phyloP scores from a whole-genome alignment of 92 coral and sea anemone genomes.

The Porites lobata region DNA sequence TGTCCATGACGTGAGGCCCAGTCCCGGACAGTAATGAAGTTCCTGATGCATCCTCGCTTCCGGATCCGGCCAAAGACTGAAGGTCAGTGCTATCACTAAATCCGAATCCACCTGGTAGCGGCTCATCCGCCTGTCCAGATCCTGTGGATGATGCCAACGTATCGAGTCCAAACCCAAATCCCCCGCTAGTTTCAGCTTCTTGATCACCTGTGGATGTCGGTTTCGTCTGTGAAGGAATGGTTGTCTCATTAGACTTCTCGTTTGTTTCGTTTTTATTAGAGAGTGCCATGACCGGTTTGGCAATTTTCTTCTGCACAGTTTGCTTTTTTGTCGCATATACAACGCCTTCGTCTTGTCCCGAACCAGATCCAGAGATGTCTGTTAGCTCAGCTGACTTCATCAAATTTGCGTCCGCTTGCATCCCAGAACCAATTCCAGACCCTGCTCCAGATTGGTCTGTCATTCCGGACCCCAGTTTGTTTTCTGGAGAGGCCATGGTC shows the following conservation, averaged over 20 bases:
- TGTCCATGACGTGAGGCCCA: slow-evolving; percentile 58
- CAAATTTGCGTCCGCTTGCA: slow-evolving; percentile 10
- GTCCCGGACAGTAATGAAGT: slow-evolving; percentile 22
- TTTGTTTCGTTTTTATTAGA: neutral
- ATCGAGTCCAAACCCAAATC: slow-evolving; percentile 58
- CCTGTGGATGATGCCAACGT: slow-evolving; percentile 54
- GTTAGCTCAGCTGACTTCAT: slow-evolving; percentile 18
- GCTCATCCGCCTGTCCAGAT: slow-evolving; percentile 48
- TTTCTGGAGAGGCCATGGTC: slow-evolving; percentile 87
- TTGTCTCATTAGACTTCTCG: slow-evolving; percentile 9
- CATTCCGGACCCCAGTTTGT: slow-evolving; percentile 69
- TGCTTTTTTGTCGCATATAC: slow-evolving; percentile 16
- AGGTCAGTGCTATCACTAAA: slow-evolving; percentile 51
- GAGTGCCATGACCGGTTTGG: slow-evolving; percentile 27
- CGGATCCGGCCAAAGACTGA: slow-evolving; percentile 68
- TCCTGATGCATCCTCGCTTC: slow-evolving; percentile 70
- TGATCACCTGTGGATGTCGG: neutral
- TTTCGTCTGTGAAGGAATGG: slow-evolving; percentile 22
- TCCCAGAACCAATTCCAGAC: slow-evolving; percentile 54
- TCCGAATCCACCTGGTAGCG: slow-evolving; percentile 78
- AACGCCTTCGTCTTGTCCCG: slow-evolving; percentile 47
- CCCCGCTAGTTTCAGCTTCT: slow-evolving; percentile 30
- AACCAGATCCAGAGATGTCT: slow-evolving; percentile 74
- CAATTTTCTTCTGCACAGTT: slow-evolving; percentile 17
- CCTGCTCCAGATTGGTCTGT: slow-evolving; percentile 73